These are phyloP conservation scores for Invenusta paracnida DNA, from an alignment of 2,888 invertebrate genomes.

Conservation along the genomic window DNA sequence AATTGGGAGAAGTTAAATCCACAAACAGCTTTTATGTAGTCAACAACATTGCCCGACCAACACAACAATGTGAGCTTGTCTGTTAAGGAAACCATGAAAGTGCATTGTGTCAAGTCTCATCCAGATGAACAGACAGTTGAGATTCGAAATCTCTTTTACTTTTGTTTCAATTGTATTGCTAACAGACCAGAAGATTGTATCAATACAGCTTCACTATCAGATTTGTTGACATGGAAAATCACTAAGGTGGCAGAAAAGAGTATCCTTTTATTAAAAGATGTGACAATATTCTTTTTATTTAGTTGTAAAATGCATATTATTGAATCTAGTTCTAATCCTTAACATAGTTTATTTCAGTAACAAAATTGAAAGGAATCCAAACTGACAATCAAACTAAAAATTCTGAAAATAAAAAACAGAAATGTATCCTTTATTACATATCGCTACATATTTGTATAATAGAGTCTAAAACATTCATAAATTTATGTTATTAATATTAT, in stretches of 20 bases:
- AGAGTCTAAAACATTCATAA: too few relatives aligned
- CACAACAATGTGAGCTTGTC: not conserved
- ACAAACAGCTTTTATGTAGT: not conserved
- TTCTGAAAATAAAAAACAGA: not conserved
- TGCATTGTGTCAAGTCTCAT: not conserved
- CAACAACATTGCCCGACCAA: not conserved
- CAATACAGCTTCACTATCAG: not conserved
- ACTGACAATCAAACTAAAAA: not conserved
- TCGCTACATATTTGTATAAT: too few relatives aligned
- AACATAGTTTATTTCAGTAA: not conserved
- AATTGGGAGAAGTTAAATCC: not conserved
- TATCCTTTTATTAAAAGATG: not conserved
- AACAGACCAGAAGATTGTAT: not conserved
- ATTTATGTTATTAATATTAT: too few relatives aligned
- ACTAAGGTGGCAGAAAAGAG: not conserved
- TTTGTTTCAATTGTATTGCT: not conserved
- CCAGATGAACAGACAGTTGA: not conserved
- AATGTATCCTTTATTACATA: too few relatives aligned
- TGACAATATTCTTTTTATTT: not conserved
- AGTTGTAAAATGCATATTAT: not conserved
- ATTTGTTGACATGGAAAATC: not conserved
- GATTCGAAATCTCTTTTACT: not conserved
- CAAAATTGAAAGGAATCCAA: not conserved
- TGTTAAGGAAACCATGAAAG: not conserved
- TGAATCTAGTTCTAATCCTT: not conserved